Conservation (phyloP, 1,140 invertebrate species). For the Myzus persicae region DNA sequence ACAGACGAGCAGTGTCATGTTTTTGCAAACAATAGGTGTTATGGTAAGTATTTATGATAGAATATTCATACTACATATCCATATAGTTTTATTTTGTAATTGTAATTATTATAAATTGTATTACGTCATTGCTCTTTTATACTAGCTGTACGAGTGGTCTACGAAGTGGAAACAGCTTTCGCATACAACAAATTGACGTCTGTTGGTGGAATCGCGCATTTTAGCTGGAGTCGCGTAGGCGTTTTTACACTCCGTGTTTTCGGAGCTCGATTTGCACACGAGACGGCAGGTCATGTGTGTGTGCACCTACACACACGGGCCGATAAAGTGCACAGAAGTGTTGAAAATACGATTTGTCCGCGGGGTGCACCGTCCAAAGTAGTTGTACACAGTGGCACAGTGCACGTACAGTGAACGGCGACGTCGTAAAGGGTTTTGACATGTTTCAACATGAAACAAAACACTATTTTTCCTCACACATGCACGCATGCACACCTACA, state of each 20-base stretch:
- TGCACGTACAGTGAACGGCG: not conserved
- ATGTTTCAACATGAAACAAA: not conserved
- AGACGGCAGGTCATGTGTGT: not conserved
- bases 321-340: not conserved
- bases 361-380: not conserved
- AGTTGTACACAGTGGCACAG: not conserved
- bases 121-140: not conserved
- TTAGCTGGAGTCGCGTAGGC: not conserved
- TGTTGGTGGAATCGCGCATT: not conserved
- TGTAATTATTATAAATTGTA: not conserved
- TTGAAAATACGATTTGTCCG: slow-evolving; percentile 29
- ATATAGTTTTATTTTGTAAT: not conserved
- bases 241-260: not conserved
- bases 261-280: not conserved
- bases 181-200: not conserved
- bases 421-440: not conserved
- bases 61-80: not conserved
- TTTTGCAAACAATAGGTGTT: not conserved
- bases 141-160: not conserved
- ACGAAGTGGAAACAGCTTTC: not conserved
- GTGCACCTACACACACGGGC: not conserved
- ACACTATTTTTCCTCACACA: not conserved
- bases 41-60: not conserved
- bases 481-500: not conserved
- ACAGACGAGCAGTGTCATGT: too few relatives aligned